Evolutionary conservation across 2,888 invertebrate genomes (phyloP), one percentile per base, ranked within the genome.

Genomic region (Seira sanloemensis): DNA sequence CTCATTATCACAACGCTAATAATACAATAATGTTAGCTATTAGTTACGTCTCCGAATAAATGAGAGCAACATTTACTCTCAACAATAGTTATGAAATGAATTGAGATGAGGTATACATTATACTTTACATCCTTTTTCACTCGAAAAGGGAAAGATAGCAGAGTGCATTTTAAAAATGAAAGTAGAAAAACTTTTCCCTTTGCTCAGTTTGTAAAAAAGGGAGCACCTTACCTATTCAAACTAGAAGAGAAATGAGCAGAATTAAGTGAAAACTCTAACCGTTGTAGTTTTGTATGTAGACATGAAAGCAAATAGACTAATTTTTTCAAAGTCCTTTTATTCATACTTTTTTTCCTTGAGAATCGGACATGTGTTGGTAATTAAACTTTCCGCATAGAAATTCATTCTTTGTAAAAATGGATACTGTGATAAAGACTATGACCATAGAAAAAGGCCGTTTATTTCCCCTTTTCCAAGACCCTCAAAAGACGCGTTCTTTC

Each of bases 281-380:
- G 5, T 69, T 25, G 1, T 24, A 21, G 18, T 78, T 26, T 25
- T 2, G 23, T n/a, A 24, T 19, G 19, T 54, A 54, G 74, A 75
- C 72, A 73, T 82, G 66, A 74, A 71, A 84, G 84, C 71, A 76
- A 87, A 81, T 81, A 83, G 84, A 85, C 85, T 75, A 85, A 87
- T 87, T 87, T 86, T 84, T n/a, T n/a, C 79, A n/a, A 75, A 86
- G 79, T 88, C 85, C 79, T 88, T 88, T 85, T 86, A 86, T 87
- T 86, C 87, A 88, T 86, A 81, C 87, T 85, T 75, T 78, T 74
- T 68, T 54, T 69, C 78, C 77, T 71, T 86, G 87, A 78, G 87
- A 88, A 88, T 83, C 67, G 86, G 87, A 85, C 87, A 88, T 85
- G 86, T 85, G 87, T 85, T 86, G 83, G 85, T 86, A 88, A 88